Evolutionary conservation across 1,140 invertebrate genomes (phyloP).

Genomic region (Zelostemma sp.): DNA sequence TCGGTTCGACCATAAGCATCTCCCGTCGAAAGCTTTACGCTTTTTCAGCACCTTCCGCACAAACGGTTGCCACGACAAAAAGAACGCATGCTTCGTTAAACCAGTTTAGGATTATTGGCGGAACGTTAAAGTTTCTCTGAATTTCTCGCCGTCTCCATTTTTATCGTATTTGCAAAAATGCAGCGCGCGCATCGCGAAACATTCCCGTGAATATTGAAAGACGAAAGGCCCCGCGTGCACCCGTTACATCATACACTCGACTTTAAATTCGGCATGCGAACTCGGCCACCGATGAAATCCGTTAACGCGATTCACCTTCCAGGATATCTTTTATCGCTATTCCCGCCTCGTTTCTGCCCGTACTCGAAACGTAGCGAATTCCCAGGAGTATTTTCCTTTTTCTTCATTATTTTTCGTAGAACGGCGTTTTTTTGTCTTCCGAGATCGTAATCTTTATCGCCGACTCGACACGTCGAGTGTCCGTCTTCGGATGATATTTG

Average conservation of each 20-base stretch:
- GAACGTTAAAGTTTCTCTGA: conserved; percentile 32
- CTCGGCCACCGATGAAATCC: conserved; percentile 1
- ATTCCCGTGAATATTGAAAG: not conserved
- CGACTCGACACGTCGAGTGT: conserved; percentile 24
- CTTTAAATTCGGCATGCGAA: conserved; percentile 9
- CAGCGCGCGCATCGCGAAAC: not conserved
- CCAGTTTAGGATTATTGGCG: conserved; percentile 36
- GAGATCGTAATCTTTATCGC: conserved; percentile 11
- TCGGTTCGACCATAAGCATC: conserved; percentile 26
- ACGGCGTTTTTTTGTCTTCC: not conserved
- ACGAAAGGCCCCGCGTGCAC: not conserved
- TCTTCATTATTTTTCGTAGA: too few species aligned
- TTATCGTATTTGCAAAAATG: not conserved
- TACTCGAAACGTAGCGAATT: too few species aligned
- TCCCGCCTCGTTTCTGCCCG: too few species aligned
- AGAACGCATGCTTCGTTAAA: conserved; percentile 32
- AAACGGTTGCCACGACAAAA: conserved; percentile 22
- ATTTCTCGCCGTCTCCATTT: not conserved
- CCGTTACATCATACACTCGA: not conserved
- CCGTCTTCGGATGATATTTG: conserved; percentile 19
- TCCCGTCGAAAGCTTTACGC: conserved; percentile 29
- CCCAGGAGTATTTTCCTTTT: too few species aligned
- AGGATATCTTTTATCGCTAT: too few species aligned
- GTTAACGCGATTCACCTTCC: conserved; percentile 4
- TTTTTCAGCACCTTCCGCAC: conserved; percentile 27